A percentile compares a stretch with the other conserved stretches of the same genome.
These are phyloP conservation scores for Spermophilus dauricus DNA, from an alignment of 2,113 vertebrate genomes.

Conservation along the genomic window DNA sequence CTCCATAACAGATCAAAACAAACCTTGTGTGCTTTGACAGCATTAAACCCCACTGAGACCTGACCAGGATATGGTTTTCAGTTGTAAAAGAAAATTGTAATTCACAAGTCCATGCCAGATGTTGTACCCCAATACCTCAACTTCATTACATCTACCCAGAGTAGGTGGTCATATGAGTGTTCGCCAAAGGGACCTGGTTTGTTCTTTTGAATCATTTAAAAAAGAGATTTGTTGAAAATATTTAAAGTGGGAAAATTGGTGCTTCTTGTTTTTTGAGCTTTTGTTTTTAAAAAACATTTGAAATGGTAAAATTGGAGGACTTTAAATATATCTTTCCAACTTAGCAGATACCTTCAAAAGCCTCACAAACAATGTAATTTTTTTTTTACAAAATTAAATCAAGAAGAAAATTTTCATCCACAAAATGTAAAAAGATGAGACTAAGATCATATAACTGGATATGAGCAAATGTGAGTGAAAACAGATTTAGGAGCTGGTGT, in stretches of 20 bases:
- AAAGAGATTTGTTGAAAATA: slow-evolving; percentile 62
- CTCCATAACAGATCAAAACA: slow-evolving; percentile 90
- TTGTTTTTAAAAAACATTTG: neutral
- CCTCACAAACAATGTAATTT: neutral
- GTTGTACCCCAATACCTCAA: slow-evolving; percentile 84
- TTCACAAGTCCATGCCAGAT: slow-evolving; percentile 90
- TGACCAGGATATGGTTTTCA: slow-evolving; percentile 89
- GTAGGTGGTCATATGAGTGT: slow-evolving; percentile 86
- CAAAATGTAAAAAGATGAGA: slow-evolving; percentile 17
- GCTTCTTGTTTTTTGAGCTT: neutral
- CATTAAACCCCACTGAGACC: slow-evolving; percentile 88
- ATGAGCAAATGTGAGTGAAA: neutral
- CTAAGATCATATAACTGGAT: neutral
- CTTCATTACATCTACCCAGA: slow-evolving; percentile 84
- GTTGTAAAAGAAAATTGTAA: slow-evolving; percentile 91
- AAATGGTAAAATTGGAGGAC: neutral
- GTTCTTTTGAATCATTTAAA: slow-evolving; percentile 52
- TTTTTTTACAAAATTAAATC: slow-evolving; percentile 11
- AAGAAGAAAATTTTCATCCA: slow-evolving; percentile 14
- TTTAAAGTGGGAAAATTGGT: neutral
- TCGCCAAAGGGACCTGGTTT: slow-evolving; percentile 66
- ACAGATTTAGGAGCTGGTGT: neutral
- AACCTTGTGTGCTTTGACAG: slow-evolving; percentile 88
- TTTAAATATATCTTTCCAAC: slow-evolving; percentile 7
- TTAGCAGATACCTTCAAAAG: neutral